Conservation (phyloP, 2,888 invertebrate genomes). For the Pandemis heparana region DNA sequence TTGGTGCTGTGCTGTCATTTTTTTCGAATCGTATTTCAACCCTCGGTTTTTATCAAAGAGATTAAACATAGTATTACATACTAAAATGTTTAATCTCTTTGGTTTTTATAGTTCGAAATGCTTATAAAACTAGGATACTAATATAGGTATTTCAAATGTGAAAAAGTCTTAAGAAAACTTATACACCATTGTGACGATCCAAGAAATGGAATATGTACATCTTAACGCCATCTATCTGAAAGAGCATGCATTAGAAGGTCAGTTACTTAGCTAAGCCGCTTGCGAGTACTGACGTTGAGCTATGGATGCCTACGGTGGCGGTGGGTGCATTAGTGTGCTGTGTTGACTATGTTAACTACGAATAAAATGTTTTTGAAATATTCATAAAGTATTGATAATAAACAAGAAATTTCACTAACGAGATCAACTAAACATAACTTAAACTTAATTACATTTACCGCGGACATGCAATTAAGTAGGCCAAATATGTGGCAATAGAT, state of each 20-base stretch:
- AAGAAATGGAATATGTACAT: constrained; percentile 4
- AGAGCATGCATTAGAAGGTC: constrained; percentile 26
- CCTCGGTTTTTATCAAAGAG: no score
- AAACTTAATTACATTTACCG: background rate
- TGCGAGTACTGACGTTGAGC: constrained; percentile 11
- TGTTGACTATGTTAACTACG: background rate
- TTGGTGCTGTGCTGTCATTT: no score
- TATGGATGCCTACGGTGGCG: constrained; percentile 24
- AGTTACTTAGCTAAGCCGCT: constrained; percentile 11
- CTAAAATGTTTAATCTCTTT: no score
- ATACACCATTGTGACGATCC: background rate
- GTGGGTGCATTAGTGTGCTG: background rate
- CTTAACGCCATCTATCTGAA: constrained; percentile 36
- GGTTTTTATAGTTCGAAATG: no score
- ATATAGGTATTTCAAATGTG: no score
- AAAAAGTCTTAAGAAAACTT: no score
- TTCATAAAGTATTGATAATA: background rate
- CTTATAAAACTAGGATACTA: no score
- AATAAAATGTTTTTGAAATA: background rate
- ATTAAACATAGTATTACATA: no score
- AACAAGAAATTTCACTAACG: background rate
- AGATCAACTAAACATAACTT: background rate
- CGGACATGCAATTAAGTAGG: background rate
- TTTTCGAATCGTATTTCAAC: no score
- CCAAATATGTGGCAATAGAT: constrained; percentile 11